Conservation (phyloP, 2,888 invertebrate genomes). For the Ormyrus thymus region DNA sequence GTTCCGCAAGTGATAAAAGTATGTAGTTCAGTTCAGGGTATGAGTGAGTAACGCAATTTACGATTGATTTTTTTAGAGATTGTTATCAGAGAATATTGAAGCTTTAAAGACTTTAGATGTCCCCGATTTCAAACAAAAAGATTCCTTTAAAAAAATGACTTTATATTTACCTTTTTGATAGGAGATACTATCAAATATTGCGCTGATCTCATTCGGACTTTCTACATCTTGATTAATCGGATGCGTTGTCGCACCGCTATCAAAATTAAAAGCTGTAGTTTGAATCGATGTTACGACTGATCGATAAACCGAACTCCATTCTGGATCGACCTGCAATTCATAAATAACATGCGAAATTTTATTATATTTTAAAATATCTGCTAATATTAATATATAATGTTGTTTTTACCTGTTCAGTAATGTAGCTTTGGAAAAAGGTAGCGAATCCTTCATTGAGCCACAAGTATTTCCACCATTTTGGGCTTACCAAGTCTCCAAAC, state of each 20-base stretch:
- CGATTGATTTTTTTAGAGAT: constrained; percentile 33
- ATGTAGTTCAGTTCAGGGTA: neutral
- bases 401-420: constrained; percentile 54
- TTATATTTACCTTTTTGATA: constrained; percentile 78
- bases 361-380: neutral
- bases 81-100: constrained; percentile 18
- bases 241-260: constrained; percentile 43
- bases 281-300: constrained; percentile 72
- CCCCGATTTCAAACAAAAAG: constrained; percentile 4
- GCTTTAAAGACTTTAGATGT: constrained; percentile 37
- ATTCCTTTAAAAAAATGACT: constrained; percentile 20
- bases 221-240: constrained; percentile 50
- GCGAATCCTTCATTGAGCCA: constrained; percentile 78
- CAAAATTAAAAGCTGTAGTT: constrained; percentile 58
- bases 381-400: neutral
- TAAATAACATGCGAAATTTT: neutral
- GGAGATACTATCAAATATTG: constrained; percentile 78
- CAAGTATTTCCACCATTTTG: constrained; percentile 72
- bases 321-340: constrained; percentile 67
- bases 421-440: constrained; percentile 76
- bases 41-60: constrained; percentile 11
- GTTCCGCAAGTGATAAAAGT: constrained; percentile 20
- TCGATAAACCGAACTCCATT: constrained; percentile 73
- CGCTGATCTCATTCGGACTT: constrained; percentile 76
- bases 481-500: constrained; percentile 75